Conservation (phyloP, 35 echinoderm and acorn worm species). For the Heliocidaris tuberculata region DNA sequence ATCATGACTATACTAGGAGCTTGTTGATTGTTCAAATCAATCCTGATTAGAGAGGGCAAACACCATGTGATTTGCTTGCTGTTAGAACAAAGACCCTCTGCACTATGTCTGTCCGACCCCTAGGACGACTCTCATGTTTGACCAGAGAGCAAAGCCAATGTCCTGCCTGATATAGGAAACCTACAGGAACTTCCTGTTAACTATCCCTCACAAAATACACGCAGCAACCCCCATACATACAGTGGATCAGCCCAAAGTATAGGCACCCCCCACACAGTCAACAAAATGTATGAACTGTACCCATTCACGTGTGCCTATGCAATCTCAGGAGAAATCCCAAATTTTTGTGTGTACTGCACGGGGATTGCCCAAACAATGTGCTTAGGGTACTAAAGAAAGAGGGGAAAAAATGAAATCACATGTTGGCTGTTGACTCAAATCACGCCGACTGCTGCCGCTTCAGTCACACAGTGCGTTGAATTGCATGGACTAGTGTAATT, state of each 20-base stretch:
- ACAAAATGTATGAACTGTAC: not conserved
- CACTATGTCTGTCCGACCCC: no score
- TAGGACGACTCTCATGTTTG: not conserved
- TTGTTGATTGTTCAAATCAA: not conserved
- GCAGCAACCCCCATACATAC: not conserved
- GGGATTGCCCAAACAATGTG: conserved; percentile 9
- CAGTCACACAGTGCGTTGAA: not conserved
- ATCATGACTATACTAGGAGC: not conserved
- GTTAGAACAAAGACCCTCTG: no score
- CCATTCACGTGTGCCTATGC: not conserved
- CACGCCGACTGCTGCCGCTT: not conserved
- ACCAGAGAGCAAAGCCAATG: not conserved
- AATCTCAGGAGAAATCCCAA: not conserved
- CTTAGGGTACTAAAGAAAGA: not conserved
- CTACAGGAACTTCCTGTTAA: not conserved
- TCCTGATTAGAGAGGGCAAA: not conserved
- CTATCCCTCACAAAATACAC: not conserved
- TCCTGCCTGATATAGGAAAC: not conserved
- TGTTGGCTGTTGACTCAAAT: not conserved
- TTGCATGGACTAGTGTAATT: not conserved
- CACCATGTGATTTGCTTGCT: not conserved
- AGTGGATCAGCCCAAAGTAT: not conserved
- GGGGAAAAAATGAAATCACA: not conserved
- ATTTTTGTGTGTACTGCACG: not conserved
- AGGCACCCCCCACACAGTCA: not conserved